Conservation (phyloP, 2,888 invertebrate genomes). For the Acronicta alni region DNA sequence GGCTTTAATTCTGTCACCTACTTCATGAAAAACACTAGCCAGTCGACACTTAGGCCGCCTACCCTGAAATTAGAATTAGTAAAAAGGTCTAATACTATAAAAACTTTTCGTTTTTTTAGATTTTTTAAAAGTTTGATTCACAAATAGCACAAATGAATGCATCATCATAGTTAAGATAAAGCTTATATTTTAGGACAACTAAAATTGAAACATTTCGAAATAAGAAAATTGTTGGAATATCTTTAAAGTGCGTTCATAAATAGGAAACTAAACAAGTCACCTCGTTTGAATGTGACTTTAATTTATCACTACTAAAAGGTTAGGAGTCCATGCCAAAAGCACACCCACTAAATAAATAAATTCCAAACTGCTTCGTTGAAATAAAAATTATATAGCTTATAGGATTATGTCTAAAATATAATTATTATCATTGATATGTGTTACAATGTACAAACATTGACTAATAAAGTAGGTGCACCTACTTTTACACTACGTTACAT, state of each 20-base stretch:
- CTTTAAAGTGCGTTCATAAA: slow-evolving; percentile 24
- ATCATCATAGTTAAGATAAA: too few species aligned
- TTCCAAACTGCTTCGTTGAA: slow-evolving; percentile 25
- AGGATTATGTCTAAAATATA: slow-evolving; percentile 9
- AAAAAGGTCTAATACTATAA: too few species aligned
- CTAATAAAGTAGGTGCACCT: too few species aligned
- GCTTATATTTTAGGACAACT: background rate
- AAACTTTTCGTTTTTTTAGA: too few species aligned
- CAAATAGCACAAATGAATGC: too few species aligned
- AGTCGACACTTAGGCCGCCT: too few species aligned
- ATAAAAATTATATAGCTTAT: slow-evolving; percentile 26
- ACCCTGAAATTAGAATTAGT: too few species aligned
- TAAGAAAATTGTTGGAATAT: slow-evolving; percentile 12
- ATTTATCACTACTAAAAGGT: slow-evolving; percentile 52
- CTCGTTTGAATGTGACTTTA: slow-evolving; percentile 49
- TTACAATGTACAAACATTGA: background rate
- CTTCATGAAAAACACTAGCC: too few species aligned
- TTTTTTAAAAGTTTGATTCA: too few species aligned
- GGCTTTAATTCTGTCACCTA: too few species aligned
- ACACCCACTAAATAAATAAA: slow-evolving; percentile 42
- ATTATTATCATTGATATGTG: background rate
- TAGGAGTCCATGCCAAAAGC: slow-evolving; percentile 42
- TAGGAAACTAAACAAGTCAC: slow-evolving; percentile 38
- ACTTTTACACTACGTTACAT: too few species aligned
- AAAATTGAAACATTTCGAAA: background rate